Conservation (phyloP, 2,113 vertebrate species). For the Poecile atricapillus region DNA sequence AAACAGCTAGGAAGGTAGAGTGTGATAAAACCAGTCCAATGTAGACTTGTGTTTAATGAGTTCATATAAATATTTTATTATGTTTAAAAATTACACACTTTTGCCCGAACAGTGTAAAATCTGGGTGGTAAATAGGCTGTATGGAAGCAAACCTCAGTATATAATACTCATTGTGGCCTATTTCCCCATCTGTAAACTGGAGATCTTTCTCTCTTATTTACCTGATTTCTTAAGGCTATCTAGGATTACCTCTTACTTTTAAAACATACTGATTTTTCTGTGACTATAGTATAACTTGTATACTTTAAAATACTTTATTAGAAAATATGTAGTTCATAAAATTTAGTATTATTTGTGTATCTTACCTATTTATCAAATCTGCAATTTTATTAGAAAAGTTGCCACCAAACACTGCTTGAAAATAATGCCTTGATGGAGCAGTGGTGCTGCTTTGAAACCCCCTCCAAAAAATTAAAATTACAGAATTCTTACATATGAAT, state of each 20-base stretch:
- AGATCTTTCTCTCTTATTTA: background rate
- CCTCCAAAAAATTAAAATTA: background rate
- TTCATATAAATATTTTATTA: background rate
- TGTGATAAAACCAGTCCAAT: background rate
- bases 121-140: background rate
- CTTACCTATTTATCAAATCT: background rate
- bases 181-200: background rate
- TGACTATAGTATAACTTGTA: rapidly evolving
- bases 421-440: background rate
- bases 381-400: background rate
- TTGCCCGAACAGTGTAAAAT: background rate
- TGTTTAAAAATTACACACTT: background rate
- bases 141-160: background rate
- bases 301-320: background rate
- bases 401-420: background rate
- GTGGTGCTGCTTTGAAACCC: background rate
- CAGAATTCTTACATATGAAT: background rate
- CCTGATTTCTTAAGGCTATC: background rate
- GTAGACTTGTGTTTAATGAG: background rate
- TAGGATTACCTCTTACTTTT: background rate
- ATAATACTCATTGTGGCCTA: background rate
- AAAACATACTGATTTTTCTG: background rate
- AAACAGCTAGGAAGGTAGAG: background rate
- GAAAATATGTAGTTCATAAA: background rate
- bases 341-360: background rate